A percentile compares a stretch with the other conserved stretches of the same genome.
These are phyloP conservation scores for Esox lucius DNA, from an alignment of 2,797 vertebrate species.

Conservation along the genomic window DNA sequence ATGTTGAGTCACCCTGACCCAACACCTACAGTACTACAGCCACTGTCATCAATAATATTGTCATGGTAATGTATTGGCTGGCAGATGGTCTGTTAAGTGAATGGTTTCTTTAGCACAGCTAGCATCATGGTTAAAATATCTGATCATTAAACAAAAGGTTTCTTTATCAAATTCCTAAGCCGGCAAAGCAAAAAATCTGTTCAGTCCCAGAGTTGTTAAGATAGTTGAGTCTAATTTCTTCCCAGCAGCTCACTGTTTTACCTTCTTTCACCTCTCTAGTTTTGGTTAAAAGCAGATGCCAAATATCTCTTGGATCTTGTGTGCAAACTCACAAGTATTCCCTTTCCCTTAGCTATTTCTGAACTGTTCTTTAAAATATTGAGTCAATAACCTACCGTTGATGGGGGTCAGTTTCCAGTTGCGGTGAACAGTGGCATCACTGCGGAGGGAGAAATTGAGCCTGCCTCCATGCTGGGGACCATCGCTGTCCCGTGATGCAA, in stretches of 20 bases:
- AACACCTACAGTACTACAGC: conserved; percentile 1
- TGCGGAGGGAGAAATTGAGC: conserved; percentile 81
- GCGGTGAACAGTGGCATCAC: conserved; percentile 73
- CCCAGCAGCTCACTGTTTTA: too few relatives aligned
- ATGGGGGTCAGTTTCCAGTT: conserved; percentile 84
- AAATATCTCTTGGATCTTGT: too few relatives aligned
- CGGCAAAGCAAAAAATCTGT: too few relatives aligned
- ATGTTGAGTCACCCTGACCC: background rate
- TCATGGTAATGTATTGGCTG: background rate
- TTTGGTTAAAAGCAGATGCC: too few relatives aligned
- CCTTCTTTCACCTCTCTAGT: too few relatives aligned
- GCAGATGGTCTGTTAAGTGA: background rate
- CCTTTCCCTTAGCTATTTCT: too few relatives aligned
- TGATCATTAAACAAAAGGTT: background rate
- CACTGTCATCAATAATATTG: conserved; percentile 11
- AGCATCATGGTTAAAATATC: background rate
- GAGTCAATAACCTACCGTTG: conserved; percentile 67
- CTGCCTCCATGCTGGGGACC: conserved; percentile 70
- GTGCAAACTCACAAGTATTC: too few relatives aligned
- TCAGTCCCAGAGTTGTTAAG: too few relatives aligned
- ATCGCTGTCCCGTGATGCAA: conserved; percentile 76
- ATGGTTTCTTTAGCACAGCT: background rate
- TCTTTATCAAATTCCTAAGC: too few relatives aligned
- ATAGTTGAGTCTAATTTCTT: too few relatives aligned
- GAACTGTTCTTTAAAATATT: too few relatives aligned